These are phyloP conservation scores for Lerista edwardsae DNA, from an alignment of 2,797 vertebrate species.

Conservation along the genomic window DNA sequence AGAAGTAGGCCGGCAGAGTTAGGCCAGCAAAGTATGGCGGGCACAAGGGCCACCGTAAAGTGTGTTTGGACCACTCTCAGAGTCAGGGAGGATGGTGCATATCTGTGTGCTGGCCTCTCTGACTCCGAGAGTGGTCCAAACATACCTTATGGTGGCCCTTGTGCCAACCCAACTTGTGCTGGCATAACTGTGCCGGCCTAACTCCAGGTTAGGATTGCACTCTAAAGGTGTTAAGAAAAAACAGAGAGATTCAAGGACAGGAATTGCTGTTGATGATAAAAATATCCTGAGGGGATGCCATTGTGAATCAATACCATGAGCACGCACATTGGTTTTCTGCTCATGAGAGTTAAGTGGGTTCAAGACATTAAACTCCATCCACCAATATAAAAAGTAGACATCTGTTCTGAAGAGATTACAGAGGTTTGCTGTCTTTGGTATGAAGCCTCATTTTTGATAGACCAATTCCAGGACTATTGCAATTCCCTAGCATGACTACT, in stretches of 20 bases:
- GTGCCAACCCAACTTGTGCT: too few species aligned
- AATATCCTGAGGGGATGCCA: not conserved
- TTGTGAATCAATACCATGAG: conserved; percentile 22
- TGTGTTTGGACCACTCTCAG: too few species aligned
- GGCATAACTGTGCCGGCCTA: too few species aligned
- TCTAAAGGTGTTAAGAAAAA: not conserved
- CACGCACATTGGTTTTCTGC: not conserved
- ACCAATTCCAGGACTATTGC: conserved; percentile 1
- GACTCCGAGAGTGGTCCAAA: too few species aligned
- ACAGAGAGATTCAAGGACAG: conserved; percentile 18
- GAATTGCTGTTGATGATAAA: conserved; percentile 33
- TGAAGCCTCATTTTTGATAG: conserved; percentile 4
- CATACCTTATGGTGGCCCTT: too few species aligned
- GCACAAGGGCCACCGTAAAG: too few species aligned
- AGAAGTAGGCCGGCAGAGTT: too few species aligned
- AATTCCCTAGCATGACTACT: not conserved
- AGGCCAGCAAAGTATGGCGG: too few species aligned
- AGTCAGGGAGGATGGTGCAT: too few species aligned
- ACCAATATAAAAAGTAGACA: conserved; percentile 7
- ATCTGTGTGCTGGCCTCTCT: too few species aligned
- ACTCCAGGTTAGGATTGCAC: too few species aligned
- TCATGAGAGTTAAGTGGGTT: conserved; percentile 37
- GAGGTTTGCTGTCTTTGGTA: conserved; percentile 4
- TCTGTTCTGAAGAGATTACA: conserved; percentile 28
- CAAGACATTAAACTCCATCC: conserved; percentile 22